Evolutionary conservation across 2,113 vertebrate species (phyloP).

Genomic region (Grammomys dolichurus): DNA sequence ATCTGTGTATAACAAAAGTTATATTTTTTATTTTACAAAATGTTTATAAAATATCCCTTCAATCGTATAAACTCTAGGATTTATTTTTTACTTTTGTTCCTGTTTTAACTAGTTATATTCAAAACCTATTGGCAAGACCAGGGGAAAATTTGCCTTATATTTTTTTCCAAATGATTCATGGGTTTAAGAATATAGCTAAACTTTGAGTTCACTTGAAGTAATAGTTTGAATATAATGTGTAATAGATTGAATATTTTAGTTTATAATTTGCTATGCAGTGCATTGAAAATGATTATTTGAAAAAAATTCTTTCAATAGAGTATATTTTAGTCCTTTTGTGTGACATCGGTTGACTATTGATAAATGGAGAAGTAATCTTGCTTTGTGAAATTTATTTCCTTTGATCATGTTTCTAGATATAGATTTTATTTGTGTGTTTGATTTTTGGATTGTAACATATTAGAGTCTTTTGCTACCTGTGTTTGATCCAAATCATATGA

Average conservation of each 20-base stretch:
- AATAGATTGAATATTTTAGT: background rate
- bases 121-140: background rate
- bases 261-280: background rate
- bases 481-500: background rate
- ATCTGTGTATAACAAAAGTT: background rate
- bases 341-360: background rate
- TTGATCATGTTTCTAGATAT: background rate
- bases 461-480: background rate
- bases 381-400: background rate
- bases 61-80: background rate
- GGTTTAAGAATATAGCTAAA: background rate
- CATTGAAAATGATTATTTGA: background rate
- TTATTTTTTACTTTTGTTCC: background rate
- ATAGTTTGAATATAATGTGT: background rate
- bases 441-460: background rate
- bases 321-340: background rate
- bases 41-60: background rate
- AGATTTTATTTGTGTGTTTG: background rate
- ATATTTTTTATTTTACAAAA: rapidly evolving
- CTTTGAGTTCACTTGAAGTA: background rate
- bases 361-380: background rate
- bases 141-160: background rate
- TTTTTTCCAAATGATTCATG: background rate
- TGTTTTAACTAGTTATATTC: background rate
- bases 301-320: background rate